Evolutionary conservation across 2,113 vertebrate genomes (phyloP), one percentile per base, ranked within the genome.

Genomic region (Pimephales promelas): DNA sequence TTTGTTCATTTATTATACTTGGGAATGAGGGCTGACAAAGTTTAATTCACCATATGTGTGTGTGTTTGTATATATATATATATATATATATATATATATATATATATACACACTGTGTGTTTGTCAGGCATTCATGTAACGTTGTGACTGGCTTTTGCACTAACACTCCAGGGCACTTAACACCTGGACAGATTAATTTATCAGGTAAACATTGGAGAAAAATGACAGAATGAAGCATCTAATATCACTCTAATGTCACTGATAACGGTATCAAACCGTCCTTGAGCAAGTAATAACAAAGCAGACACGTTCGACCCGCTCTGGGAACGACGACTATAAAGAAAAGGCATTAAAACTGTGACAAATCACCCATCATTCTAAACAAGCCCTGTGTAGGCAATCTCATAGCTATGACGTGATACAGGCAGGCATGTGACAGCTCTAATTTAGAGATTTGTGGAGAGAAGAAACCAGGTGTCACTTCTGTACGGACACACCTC

Each of bases 201-300:
- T 71, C 64, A 84, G 66, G 62, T 64, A 87, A 87, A 84, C 79
- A 81, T 14, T 52, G 56, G 6, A 31, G 34, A 87, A 84, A 84
- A 64, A 82, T 20, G 20, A 18, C 18, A 43, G 77, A 78, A 82
- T 72, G 84, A 82, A 73, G 52, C 49, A 59, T 13, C 14, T 16
- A 52, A 57, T 84, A 78, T 73, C 62, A 82, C 79, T 22, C 40
- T 66, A 66, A 79, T 64, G 59, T 61, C 52, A 34, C 61, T 76
- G 75, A 83, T 80, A 74, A 82, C 6, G n/a, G 76, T 47, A 59
- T 57, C 70, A 78, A 47, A 64, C 36, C n/a, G 77, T 64, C 85
- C 82, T 76, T 84, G 61, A 71, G 72, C 52, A 36, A 43, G 52
- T 77, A 81, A 82, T 34, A 43, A 84, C 43, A 83, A 68, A 59